Evolutionary conservation across 2,113 vertebrate genomes (phyloP).

Genomic region (Clupea harengus): DNA sequence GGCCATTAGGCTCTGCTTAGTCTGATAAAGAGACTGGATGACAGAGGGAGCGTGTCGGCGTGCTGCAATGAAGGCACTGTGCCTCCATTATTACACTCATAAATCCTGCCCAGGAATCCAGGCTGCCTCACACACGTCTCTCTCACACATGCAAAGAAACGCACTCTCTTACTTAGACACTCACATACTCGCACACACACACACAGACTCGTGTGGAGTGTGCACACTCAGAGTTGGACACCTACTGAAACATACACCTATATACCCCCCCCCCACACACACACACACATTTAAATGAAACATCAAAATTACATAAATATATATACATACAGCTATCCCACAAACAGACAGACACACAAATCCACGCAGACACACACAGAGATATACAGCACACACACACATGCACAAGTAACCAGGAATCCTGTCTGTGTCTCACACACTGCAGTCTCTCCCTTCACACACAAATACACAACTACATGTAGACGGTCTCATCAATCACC

Average conservation of each 20-base stretch:
- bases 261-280: background rate
- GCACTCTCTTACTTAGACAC: background rate
- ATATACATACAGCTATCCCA: background rate
- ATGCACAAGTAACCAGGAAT: background rate
- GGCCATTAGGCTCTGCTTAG: slow-evolving; percentile 20
- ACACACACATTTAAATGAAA: background rate
- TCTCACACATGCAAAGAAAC: background rate
- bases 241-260: background rate
- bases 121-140: background rate
- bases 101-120: slow-evolving; percentile 31
- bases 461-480: background rate
- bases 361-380: background rate
- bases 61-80: slow-evolving; percentile 39
- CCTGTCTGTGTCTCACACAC: background rate
- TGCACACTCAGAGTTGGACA: background rate
- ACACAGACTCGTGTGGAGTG: background rate
- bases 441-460: background rate
- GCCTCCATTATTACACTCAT: slow-evolving; percentile 41
- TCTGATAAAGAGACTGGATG: slow-evolving; percentile 39
- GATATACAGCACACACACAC: background rate
- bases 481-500: background rate
- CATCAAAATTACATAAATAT: background rate
- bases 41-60: slow-evolving; percentile 37
- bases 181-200: background rate
- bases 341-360: background rate